Conservation (phyloP, 2,888 invertebrate species). For the Vanessa cardui region DNA sequence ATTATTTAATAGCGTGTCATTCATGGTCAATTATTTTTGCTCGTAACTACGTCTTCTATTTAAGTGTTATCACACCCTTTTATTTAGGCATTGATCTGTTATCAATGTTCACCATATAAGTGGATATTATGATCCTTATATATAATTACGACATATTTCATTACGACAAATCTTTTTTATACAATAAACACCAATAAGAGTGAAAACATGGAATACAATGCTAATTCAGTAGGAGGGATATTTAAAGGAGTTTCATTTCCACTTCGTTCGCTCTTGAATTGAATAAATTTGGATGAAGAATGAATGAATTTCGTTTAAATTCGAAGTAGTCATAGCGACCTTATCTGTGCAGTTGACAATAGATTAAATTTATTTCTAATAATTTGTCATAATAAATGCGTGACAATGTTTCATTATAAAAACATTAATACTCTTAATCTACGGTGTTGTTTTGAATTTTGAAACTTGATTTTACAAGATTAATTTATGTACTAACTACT, state of each 20-base stretch:
- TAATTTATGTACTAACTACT: no score
- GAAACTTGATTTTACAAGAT: no score
- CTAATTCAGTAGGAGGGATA: slow-evolving; percentile 65
- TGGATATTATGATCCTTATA: no score
- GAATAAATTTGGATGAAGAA: slow-evolving; percentile 77
- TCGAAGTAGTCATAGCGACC: slow-evolving; percentile 40
- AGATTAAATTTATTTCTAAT: slow-evolving; percentile 9
- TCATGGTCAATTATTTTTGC: no score
- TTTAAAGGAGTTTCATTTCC: slow-evolving; percentile 70
- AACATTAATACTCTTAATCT: not conserved
- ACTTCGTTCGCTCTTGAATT: slow-evolving; percentile 69
- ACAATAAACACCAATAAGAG: slow-evolving; percentile 1
- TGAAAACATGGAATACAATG: slow-evolving; percentile 51
- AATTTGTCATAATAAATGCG: not conserved
- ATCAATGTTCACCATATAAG: no score
- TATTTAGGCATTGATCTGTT: no score
- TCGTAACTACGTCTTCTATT: no score
- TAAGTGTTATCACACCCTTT: no score
- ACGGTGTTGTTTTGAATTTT: no score
- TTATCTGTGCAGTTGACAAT: slow-evolving; percentile 6
- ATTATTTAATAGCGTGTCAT: no score
- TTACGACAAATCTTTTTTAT: not conserved
- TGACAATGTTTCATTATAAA: slow-evolving; percentile 1
- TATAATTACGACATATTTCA: no score
- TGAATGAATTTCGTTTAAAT: slow-evolving; percentile 49